phyloP scores from a whole-genome alignment of 2,888 invertebrate species.

The Hermaeophaga mercurialis region DNA sequence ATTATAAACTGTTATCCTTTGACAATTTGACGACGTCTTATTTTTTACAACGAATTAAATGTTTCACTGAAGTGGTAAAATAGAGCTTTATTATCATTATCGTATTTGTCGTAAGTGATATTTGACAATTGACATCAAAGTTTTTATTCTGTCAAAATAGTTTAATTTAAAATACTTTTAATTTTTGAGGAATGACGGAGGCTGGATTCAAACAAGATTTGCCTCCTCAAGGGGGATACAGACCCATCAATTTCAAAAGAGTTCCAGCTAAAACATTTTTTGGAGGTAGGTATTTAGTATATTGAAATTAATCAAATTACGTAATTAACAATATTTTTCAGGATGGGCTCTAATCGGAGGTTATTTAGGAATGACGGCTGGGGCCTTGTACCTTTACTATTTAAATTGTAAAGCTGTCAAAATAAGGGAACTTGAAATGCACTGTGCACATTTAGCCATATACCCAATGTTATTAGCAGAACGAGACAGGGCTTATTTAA shows the following conservation, averaged over 20 bases:
- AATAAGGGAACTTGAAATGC: slow-evolving; percentile 72
- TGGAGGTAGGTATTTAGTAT: slow-evolving; percentile 60
- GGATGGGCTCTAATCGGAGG: slow-evolving; percentile 68
- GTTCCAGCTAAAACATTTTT: slow-evolving; percentile 75
- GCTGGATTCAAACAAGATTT: slow-evolving; percentile 76
- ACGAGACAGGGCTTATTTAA: slow-evolving; percentile 81
- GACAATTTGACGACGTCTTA: too few relatives aligned
- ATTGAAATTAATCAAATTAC: slow-evolving; percentile 43
- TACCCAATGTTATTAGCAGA: slow-evolving; percentile 82
- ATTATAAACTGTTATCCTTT: too few relatives aligned
- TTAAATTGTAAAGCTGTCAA: slow-evolving; percentile 61
- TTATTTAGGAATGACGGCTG: slow-evolving; percentile 64
- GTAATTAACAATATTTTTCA: slow-evolving; percentile 51
- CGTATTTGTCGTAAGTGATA: too few relatives aligned
- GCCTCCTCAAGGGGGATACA: slow-evolving; percentile 92
- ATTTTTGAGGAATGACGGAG: slow-evolving; percentile 24
- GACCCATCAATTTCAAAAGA: slow-evolving; percentile 73
- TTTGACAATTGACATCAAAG: too few relatives aligned
- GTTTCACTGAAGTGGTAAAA: too few relatives aligned
- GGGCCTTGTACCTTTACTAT: slow-evolving; percentile 64
- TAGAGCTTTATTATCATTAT: too few relatives aligned
- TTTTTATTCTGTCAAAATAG: too few relatives aligned
- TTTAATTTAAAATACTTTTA: too few relatives aligned
- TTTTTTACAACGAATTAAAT: too few relatives aligned
- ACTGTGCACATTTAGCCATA: slow-evolving; percentile 77